phyloP scores from a whole-genome alignment of 2,888 invertebrate species.

The Argynnis bischoffii region DNA sequence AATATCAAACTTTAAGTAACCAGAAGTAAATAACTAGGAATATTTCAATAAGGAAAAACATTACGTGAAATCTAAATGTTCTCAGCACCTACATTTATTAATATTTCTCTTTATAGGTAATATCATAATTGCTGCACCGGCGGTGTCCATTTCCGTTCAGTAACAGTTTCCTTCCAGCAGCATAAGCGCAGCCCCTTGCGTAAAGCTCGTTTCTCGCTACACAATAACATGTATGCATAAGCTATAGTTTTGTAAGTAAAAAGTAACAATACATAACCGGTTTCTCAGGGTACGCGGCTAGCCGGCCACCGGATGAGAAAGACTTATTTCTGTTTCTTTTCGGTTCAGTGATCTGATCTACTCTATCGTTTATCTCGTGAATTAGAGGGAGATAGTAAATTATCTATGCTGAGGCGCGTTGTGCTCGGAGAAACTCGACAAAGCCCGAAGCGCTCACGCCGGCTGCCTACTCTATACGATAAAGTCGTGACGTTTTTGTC shows the following conservation, averaged over 20 bases:
- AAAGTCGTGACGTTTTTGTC: slow-evolving; percentile 57
- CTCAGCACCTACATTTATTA: slow-evolving; percentile 20
- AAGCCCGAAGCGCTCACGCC: slow-evolving; percentile 62
- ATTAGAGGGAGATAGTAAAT: slow-evolving; percentile 53
- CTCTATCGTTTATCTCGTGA: slow-evolving; percentile 50
- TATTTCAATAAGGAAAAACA: background rate
- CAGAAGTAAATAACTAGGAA: background rate
- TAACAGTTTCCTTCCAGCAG: slow-evolving; percentile 71
- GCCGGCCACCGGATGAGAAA: slow-evolving; percentile 64
- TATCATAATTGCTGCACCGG: slow-evolving; percentile 52
- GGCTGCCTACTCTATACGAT: slow-evolving; percentile 51
- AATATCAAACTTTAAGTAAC: no score
- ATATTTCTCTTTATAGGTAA: slow-evolving; percentile 31
- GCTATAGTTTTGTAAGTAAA: slow-evolving; percentile 68
- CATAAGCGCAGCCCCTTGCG: slow-evolving; percentile 53
- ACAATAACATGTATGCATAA: slow-evolving; percentile 67
- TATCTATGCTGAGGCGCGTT: slow-evolving; percentile 48
- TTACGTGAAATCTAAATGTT: slow-evolving; percentile 8
- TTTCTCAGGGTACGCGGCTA: slow-evolving; percentile 48
- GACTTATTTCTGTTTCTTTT: slow-evolving; percentile 71
- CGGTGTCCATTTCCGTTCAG: slow-evolving; percentile 71
- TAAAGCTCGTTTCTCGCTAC: slow-evolving; percentile 56
- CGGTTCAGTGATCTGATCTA: slow-evolving; percentile 75
- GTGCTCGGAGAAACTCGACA: slow-evolving; percentile 57
- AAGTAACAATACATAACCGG: slow-evolving; percentile 70